Evolutionary conservation across 92 coral and sea anemone genomes (phyloP), one percentile per base, ranked within the genome.

Genomic region (Nematostella vectensis): DNA sequence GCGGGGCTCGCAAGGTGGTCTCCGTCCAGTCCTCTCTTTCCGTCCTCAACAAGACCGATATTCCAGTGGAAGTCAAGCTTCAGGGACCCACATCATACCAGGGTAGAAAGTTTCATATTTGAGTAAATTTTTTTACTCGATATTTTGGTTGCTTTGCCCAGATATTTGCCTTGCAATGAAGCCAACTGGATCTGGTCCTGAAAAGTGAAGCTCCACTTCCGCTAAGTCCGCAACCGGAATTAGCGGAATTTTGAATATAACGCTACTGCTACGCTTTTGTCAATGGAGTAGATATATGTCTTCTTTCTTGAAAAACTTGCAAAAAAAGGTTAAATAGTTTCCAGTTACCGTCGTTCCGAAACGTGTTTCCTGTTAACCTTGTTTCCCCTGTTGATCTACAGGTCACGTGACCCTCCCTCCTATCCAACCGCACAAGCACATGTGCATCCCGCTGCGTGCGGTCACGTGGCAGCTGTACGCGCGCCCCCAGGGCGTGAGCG

Each of bases 1-100:
- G 87, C 10, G 83, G 99, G 15, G 96, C 96, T 2, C 93, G 89
- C n/a, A 93, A 93, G 47, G 96, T 93, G 8, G 99, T 93, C 57
- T 85, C 93, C 20, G 78, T 93, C 31, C 79, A 86, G 28, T 93
- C 99, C 28, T 91, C 99, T 11, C 76, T 93, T 58, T 81, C 63
- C 39, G 27, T 93, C 4, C 74, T 54, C 50, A 93, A 93, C 73
- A 93, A 86, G 61, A 83, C 81, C 40, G 93, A 93, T 62, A 36
- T 82, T 15, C 93, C 96, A 1, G 38, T 78, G 40, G 93, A 91
- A 33, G 74, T 87, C 1, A 82, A 68, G 55, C 62, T 93, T 27
- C 82, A 87, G 43, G 86, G 80, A 43, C 87, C 79, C 17, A 65
- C 77, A 29, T 70, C 80, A 13, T 48, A 52, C 22, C 85, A 82